These are phyloP conservation scores for Crematogaster levior DNA, from an alignment of 2,888 invertebrate species.

Conservation along the genomic window DNA sequence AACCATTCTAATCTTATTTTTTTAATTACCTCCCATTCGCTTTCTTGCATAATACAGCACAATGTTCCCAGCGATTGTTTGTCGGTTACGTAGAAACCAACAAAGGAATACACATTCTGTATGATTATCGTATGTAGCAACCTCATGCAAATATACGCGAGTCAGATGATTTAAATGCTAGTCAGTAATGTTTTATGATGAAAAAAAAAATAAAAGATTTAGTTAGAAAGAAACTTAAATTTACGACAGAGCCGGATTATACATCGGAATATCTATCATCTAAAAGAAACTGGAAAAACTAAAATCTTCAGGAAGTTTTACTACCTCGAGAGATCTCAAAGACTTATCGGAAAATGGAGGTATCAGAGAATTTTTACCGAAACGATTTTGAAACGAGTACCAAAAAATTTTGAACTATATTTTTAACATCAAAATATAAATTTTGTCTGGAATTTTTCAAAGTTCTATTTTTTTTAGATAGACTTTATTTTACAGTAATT, in stretches of 20 bases:
- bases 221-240: background rate
- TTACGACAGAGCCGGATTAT: background rate
- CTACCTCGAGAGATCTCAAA: background rate
- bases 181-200: background rate
- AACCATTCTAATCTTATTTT: constrained; percentile 50
- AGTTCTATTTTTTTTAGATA: background rate
- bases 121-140: constrained; percentile 16
- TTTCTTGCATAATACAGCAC: constrained; percentile 59
- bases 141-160: background rate
- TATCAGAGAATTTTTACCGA: background rate
- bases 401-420: background rate
- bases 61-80: constrained; percentile 39
- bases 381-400: background rate
- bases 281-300: background rate
- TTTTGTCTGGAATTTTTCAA: background rate
- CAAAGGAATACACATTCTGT: constrained; percentile 64
- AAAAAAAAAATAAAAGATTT: background rate
- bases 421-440: background rate
- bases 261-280: background rate
- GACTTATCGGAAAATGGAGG: background rate
- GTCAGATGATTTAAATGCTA: background rate
- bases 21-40: constrained; percentile 54
- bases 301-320: background rate
- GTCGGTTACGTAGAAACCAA: constrained; percentile 59
- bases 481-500: background rate